Evolutionary conservation across 2,888 invertebrate genomes (phyloP).

Genomic region (Leucophenga montana): DNA sequence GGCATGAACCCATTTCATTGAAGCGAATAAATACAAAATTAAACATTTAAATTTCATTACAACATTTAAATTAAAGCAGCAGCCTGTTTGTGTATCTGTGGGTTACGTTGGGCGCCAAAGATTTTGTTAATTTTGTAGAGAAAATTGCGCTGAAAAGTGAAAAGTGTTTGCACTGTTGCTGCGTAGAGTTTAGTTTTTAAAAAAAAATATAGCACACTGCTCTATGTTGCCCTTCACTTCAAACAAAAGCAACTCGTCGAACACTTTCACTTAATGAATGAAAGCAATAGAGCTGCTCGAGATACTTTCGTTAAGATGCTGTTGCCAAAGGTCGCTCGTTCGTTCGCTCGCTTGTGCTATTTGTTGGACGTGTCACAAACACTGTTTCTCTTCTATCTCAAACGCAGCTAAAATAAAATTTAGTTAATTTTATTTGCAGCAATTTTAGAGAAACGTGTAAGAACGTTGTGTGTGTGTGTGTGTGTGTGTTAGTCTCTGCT

Average conservation of each 20-base stretch:
- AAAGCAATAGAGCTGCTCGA: background rate
- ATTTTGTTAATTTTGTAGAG: conserved; percentile 31
- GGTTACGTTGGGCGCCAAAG: background rate
- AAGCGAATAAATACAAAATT: conserved; percentile 34
- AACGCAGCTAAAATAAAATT: no score
- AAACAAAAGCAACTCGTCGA: background rate
- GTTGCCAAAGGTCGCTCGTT: no score
- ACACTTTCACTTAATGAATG: conserved; percentile 16
- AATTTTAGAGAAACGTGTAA: no score
- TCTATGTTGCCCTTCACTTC: background rate
- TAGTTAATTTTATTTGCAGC: no score
- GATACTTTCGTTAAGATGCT: no score
- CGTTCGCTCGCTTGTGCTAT: no score
- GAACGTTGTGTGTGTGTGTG: background rate
- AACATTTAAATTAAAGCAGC: conserved; percentile 39
- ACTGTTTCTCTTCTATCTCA: no score
- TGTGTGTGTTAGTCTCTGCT: background rate
- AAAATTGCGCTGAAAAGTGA: conserved; percentile 15
- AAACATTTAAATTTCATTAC: conserved; percentile 54
- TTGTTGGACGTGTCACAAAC: no score
- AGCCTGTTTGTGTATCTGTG: no score
- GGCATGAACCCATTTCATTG: conserved; percentile 15
- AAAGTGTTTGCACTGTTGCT: background rate
- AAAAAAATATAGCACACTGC: conserved; percentile 4
- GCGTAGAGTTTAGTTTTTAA: conserved; percentile 9